Evolutionary conservation across 2,888 invertebrate species (phyloP).

Genomic region (Chaetogeoica ovagalla): DNA sequence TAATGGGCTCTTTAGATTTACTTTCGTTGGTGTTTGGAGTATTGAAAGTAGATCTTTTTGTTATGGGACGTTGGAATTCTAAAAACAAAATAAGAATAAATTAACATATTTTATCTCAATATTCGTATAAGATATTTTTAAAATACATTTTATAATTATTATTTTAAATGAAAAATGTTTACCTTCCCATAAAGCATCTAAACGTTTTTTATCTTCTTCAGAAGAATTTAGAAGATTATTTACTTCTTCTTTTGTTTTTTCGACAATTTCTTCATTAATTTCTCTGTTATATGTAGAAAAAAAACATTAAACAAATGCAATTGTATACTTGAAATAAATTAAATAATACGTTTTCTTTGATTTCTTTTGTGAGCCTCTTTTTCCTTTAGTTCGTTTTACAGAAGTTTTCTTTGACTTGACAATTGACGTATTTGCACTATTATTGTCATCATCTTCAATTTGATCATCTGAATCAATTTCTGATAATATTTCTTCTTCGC

Average conservation of each 20-base stretch:
- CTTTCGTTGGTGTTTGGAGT: neutral
- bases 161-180: neutral
- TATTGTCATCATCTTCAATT: constrained; percentile 65
- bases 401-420: constrained; percentile 60
- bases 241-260: constrained; percentile 51
- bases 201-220: constrained; percentile 68
- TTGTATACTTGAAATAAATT: neutral
- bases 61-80: constrained; percentile 43
- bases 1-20: constrained; percentile 21
- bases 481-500: constrained; percentile 61
- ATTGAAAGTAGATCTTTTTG: constrained; percentile 22
- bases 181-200: constrained; percentile 77
- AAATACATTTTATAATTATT: neutral
- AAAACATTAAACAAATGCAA: neutral
- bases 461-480: constrained; percentile 71
- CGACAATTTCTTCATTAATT: constrained; percentile 54
- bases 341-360: constrained; percentile 52
- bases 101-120: neutral
- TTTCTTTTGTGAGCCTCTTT: constrained; percentile 44
- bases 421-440: constrained; percentile 66
- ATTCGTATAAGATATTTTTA: neutral
- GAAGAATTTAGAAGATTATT: constrained; percentile 55
- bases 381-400: constrained; percentile 57
- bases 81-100: constrained; percentile 5
- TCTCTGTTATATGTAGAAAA: constrained; percentile 53